These are phyloP conservation scores for Eulemur rufifrons DNA, from an alignment of 2,113 vertebrate genomes.

Conservation along the genomic window DNA sequence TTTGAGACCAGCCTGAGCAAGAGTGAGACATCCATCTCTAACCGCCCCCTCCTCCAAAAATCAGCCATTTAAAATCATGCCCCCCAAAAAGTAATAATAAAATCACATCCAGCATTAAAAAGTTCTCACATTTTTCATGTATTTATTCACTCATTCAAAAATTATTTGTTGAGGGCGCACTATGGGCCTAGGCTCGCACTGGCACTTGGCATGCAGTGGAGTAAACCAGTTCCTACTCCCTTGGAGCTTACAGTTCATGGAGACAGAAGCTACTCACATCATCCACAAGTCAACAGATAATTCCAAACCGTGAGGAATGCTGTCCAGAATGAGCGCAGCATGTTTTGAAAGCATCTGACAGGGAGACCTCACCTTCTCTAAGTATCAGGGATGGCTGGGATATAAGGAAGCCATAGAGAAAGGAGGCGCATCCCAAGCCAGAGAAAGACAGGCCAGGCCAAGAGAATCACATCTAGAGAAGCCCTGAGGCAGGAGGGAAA, in stretches of 20 bases:
- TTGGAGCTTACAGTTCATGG: background rate
- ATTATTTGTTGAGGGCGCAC: background rate
- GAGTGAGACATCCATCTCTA: too few species aligned
- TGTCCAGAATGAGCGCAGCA: background rate
- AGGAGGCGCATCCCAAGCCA: background rate
- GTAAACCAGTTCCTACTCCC: background rate
- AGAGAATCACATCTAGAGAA: background rate
- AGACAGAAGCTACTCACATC: background rate
- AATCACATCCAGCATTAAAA: background rate
- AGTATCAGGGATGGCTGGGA: background rate
- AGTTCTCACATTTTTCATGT: background rate
- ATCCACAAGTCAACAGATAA: background rate
- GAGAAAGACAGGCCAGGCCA: background rate
- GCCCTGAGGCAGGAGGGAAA: background rate
- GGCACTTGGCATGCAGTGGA: background rate
- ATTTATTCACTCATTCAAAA: constrained; percentile 6
- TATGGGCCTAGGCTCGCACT: background rate
- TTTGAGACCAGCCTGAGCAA: too few species aligned
- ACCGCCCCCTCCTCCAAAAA: too few species aligned
- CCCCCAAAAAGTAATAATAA: background rate
- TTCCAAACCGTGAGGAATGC: background rate
- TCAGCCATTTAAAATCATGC: background rate
- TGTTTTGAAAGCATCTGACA: background rate
- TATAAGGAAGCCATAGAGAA: background rate
- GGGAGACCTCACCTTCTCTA: background rate